A percentile compares a stretch with the other conserved stretches of the same genome.
phyloP scores from a whole-genome alignment of 2,113 vertebrate genomes.

The Dasypus novemcinctus region DNA sequence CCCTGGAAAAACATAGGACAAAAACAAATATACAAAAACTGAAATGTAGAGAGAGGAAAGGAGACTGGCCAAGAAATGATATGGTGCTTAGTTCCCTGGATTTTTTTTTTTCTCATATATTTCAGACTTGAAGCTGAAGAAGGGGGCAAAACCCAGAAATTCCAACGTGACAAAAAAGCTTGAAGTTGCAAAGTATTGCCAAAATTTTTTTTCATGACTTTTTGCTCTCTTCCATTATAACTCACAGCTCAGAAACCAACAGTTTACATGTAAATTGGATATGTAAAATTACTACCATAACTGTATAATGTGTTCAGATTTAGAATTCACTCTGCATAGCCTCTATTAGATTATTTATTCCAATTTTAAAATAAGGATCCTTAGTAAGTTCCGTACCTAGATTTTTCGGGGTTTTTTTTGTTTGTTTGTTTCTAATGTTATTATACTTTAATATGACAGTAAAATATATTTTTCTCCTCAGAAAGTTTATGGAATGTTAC shows the following conservation, averaged over 20 bases:
- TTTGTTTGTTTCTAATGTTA: not conserved
- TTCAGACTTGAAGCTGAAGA: not conserved
- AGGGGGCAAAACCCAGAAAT: not conserved
- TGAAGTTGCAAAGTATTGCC: not conserved
- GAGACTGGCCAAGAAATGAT: not conserved
- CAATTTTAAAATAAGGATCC: not conserved
- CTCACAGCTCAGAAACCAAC: not conserved
- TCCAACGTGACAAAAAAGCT: not conserved
- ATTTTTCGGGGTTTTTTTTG: not conserved
- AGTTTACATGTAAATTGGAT: not conserved
- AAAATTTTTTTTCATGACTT: not conserved
- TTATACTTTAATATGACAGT: not conserved
- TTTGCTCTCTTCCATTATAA: not conserved
- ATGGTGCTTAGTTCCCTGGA: not conserved
- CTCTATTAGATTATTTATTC: not conserved
- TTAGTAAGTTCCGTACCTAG: not conserved
- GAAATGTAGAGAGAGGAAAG: not conserved
- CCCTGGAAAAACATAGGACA: not conserved
- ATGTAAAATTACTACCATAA: not conserved
- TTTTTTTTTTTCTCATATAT: not conserved
- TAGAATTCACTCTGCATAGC: not conserved
- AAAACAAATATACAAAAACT: not conserved
- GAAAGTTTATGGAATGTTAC: not conserved
- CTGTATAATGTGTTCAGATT: not conserved
- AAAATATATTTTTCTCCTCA: not conserved